Base-by-base conservation (phyloP, 1,140 invertebrate species). In the Drosophila auraria region DNA sequence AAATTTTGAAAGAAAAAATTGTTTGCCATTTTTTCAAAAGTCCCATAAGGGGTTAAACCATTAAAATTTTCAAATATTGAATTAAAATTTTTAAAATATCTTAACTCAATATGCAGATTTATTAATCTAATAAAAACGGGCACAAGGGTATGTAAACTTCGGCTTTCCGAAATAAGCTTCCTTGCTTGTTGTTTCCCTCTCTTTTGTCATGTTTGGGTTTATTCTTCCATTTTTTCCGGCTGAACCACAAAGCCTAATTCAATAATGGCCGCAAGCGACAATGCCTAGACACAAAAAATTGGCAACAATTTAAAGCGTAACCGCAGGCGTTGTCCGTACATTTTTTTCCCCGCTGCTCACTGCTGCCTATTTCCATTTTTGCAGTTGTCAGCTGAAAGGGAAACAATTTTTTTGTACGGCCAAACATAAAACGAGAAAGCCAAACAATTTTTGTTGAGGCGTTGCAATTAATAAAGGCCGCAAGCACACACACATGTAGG, bases 391-490 rank as follows among this genome's bases (percentile, higher is more conserved):
- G 82, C 40, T 71, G 81, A 70, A 81, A 49, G 38, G 54, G 36
- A 50, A 74, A 73, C 53, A 77, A 40, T 44, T 65, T 77, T 75
- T 74, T 65, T 54, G 25, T 58, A 27, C 36, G 44, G n/a, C 45
- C 58, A 65, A 80, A 77, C 76, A 73, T 57, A 78, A 78, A 89
- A 66, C 45, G 56, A 80, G 63, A 89, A 80, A 72, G 69, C 57
- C 69, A 89, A 89, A 74, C 78, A 74, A 81, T 81, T 87, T 80
- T 64, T 80, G 84, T 89, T 84, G 86, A 89, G 81, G 84, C 84
- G 81, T 89, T 87, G 86, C 84, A 89, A 87, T 87, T 87, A 87
- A 89, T 87, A 87, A 81, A 83, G 81, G 61, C 80, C 84, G 77
- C 78, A 78, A 51, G 74, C 80, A 53, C 59, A 78, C 42, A 38